Percentiles rank a stretch among this genome's conserved stretches.
Conservation (phyloP, 2,888 invertebrate genomes). For the Lepidocyrtinus sp. region DNA sequence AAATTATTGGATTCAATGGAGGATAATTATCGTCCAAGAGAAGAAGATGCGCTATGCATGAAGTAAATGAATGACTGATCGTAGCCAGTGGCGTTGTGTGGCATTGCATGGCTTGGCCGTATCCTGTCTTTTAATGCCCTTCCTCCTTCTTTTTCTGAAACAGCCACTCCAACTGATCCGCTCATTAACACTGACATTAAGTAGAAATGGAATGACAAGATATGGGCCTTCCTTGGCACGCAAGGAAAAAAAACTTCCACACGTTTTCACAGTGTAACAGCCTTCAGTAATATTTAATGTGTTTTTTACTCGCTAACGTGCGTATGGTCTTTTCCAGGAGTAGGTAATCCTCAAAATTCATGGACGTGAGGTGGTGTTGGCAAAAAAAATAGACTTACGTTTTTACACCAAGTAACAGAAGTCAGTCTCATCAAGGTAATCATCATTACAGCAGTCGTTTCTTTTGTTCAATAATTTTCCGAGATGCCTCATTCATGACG, state of each 20-base stretch:
- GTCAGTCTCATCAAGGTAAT: background rate
- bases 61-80: slow-evolving; percentile 21
- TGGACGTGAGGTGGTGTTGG: no score
- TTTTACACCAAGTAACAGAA: slow-evolving; percentile 13
- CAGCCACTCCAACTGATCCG: slow-evolving; percentile 51
- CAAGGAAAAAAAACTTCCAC: no score
- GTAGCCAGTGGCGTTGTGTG: no score
- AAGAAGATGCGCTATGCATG: no score
- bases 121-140: slow-evolving; percentile 35
- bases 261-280: no score
- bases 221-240: slow-evolving; percentile 37
- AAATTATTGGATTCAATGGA: slow-evolving; percentile 38
- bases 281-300: no score
- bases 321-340: no score
- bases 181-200: slow-evolving; percentile 60
- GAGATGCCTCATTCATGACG: slow-evolving; percentile 51
- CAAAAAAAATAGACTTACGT: no score
- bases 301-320: no score
- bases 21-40: background rate
- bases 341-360: no score
- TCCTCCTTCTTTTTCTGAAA: slow-evolving; percentile 43
- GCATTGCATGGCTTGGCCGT: no score
- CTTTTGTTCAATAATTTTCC: slow-evolving; percentile 44
- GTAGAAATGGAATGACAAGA: slow-evolving; percentile 59
- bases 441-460: slow-evolving; percentile 7